phyloP scores from a whole-genome alignment of 2,888 invertebrate species.

The Leucoma salicis region DNA sequence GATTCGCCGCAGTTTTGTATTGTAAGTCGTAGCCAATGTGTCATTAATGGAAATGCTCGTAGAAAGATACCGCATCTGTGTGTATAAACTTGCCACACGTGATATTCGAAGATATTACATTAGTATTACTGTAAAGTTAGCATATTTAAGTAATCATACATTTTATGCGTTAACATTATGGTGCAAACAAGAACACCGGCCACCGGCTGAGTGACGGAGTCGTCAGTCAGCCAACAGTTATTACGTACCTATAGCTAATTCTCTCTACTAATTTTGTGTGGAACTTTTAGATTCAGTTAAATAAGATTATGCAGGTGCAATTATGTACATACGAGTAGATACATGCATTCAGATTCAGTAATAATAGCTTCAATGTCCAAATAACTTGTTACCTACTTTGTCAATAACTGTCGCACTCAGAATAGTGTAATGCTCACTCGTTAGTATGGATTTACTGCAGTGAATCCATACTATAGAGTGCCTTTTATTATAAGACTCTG shows the following conservation, averaged over 20 bases:
- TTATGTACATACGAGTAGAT: slow-evolving; percentile 11
- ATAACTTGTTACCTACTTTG: too few species aligned
- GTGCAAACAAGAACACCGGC: neutral
- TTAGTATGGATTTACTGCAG: too few species aligned
- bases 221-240: neutral
- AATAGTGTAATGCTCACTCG: too few species aligned
- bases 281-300: slow-evolving; percentile 15
- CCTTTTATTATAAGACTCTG: too few species aligned
- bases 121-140: slow-evolving; percentile 26
- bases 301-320: slow-evolving; percentile 7
- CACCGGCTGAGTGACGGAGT: neutral
- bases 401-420: too few species aligned
- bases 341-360: neutral
- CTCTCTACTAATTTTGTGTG: slow-evolving; percentile 16
- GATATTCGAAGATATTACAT: slow-evolving; percentile 16
- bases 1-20: neutral
- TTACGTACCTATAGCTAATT: slow-evolving; percentile 7
- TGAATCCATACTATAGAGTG: too few species aligned
- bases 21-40: slow-evolving; percentile 2
- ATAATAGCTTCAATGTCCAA: neutral
- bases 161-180: slow-evolving; percentile 3
- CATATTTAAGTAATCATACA: slow-evolving; percentile 8
- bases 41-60: slow-evolving; percentile 10
- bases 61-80: slow-evolving; percentile 6
- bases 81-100: slow-evolving; percentile 10